Evolutionary conservation across 2,797 vertebrate genomes (phyloP), one percentile per base, ranked within the genome.

Genomic region (Gymnodraco acuticeps): DNA sequence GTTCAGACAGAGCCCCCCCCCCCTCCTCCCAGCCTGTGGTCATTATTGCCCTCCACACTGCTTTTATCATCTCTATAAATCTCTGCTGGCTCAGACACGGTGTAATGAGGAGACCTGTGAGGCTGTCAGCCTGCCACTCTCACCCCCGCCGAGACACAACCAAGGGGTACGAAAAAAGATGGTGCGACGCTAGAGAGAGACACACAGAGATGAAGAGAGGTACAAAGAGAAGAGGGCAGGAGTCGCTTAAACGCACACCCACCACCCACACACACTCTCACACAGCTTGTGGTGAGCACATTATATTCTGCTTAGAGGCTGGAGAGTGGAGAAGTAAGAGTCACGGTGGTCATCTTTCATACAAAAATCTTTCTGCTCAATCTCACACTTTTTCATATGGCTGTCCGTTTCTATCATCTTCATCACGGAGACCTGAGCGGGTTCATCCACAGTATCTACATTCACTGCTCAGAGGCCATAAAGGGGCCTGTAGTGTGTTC

Each of bases 1-100:
- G 15, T 52, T 77, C 73, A 87, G 67, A 81, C 76, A 56, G 45
- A 56, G 45, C 56, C 51, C 56, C 20, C 46, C 50, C 48, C 64
- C 53, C 73, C 48, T 80, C 63, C 78, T 52, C 45, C 54, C 81
- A 80, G 85, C 77, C 78, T 12, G 52, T 83, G 88, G 88, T 90
- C 90, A 90, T 93, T 92, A 91, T 73, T 89, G 86, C 85, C 88
- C 91, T 91, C 87, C 88, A 90, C 87, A 89, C 88, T 82, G 88
- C 82, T 91, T 92, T 93, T 92, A 93, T 92, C 85, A 90, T 91
- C 85, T 88, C 90, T 78, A 91, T 94, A 94, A 92, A 94, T 92
- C 92, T 91, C 74, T 67, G 78, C 84, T 70, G 83, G 87, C 88
- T 86, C 89, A 89, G 87, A 86, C 83, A 42, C 69, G 2, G 61